Conservation (phyloP, 2,888 invertebrate species). For the Crepidodera aurea region DNA sequence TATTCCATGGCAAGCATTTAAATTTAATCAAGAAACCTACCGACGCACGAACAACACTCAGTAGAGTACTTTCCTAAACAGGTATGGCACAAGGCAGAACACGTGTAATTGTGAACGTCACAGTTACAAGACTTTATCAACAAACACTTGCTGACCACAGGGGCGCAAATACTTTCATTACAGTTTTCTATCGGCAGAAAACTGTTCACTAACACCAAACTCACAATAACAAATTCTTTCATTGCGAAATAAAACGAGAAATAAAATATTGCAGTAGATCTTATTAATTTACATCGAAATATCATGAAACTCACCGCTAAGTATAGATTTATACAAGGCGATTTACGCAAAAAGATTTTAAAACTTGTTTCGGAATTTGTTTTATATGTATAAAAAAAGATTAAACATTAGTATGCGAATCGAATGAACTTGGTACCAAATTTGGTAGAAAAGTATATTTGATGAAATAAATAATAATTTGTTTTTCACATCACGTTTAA, state of each 20-base stretch:
- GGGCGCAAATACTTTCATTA: constrained; percentile 94
- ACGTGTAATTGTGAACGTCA: constrained; percentile 70
- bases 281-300: constrained; percentile 10
- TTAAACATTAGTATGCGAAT: too few relatives aligned
- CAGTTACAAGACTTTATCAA: constrained; percentile 96
- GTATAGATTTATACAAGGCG: constrained; percentile 11
- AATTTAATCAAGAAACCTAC: too few relatives aligned
- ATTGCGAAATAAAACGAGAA: background rate
- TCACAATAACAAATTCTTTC: background rate
- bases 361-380: too few relatives aligned
- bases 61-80: constrained; percentile 89
- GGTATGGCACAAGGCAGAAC: constrained; percentile 90
- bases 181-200: constrained; percentile 62
- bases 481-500: too few relatives aligned
- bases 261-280: constrained; percentile 3
- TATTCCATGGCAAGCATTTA: too few relatives aligned
- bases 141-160: constrained; percentile 96
- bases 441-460: too few relatives aligned
- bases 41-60: constrained; percentile 97
- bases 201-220: background rate
- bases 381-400: too few relatives aligned
- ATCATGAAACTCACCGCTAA: constrained; percentile 12
- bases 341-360: background rate
- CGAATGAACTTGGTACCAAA: too few relatives aligned
- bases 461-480: too few relatives aligned